These are phyloP conservation scores for Leucoptera coffeella DNA, from an alignment of 2,888 invertebrate genomes.

Conservation along the genomic window DNA sequence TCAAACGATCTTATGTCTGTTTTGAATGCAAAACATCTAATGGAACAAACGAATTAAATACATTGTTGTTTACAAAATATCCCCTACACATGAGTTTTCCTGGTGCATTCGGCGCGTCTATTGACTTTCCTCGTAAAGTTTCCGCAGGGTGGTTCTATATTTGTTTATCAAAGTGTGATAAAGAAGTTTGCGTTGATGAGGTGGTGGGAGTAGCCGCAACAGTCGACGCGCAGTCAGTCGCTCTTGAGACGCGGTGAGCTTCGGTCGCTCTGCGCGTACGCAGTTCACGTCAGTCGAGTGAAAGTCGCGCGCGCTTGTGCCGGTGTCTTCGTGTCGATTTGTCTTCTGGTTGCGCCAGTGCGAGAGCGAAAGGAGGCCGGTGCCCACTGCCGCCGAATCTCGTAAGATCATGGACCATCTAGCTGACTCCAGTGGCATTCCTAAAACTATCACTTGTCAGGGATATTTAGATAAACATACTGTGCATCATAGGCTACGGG, in stretches of 20 bases:
- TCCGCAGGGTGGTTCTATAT: conserved; percentile 25
- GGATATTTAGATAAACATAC: too few relatives aligned
- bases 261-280: conserved; percentile 17
- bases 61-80: too few relatives aligned
- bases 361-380: conserved; percentile 48
- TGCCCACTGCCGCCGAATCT: conserved; percentile 19
- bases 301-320: conserved; percentile 44
- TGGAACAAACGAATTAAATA: too few relatives aligned
- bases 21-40: too few relatives aligned
- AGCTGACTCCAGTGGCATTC: too few relatives aligned
- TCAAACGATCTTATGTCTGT: too few relatives aligned
- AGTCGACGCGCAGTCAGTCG: conserved; percentile 17
- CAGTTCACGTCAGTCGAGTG: conserved; percentile 23
- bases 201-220: conserved; percentile 13
- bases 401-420: conserved; percentile 26
- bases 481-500: too few relatives aligned
- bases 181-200: too few relatives aligned
- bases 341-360: conserved; percentile 44
- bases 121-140: too few relatives aligned
- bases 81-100: too few relatives aligned
- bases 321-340: conserved; percentile 48
- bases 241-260: conserved; percentile 29
- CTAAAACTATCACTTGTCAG: too few relatives aligned
- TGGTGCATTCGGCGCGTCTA: too few relatives aligned
- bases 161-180: conserved; percentile 20